Base-by-base conservation (phyloP, 2,113 vertebrate genomes). In the Oreochromis aureus region DNA sequence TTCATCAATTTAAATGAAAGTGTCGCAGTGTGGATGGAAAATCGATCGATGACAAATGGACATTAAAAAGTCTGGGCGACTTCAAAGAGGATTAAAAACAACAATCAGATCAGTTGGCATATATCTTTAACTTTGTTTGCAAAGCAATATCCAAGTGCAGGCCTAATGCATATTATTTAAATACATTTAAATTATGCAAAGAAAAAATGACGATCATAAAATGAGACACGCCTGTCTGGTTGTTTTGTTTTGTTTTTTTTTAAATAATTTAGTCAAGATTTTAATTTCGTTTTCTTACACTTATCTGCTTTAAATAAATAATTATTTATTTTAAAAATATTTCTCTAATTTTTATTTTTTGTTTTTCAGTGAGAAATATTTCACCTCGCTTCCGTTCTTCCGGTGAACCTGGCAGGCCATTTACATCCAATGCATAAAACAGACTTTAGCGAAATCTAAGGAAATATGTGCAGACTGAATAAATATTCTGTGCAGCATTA, bases 1-100 rank as follows among this genome's bases (percentile, higher is more conserved):
- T 91, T 94, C 85, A 92, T 93, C 80, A 90, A 78, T 89, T 92
- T 81, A 92, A 73, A 91, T 90, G 32, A 58, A 87, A 86, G 39
- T 30, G 80, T 89, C 10, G 10, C 19, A 12, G 16, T 79, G 85
- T 32, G 18, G 87, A 91, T 44, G 46, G 88, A 85, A 91, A 94
- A 93, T 93, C 89, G 16, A 93, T 93, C 24, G 59, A 90, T 66
- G 89, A 89, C 44, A 84, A 89, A 93, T 91, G 54, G 56, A 48
- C 27, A 6, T 63, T 63, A 56, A 30, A 79, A 81, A 56, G 34
- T 69, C 3, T 1, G 41, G 41, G 0, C 8, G 5, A 51, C 66
- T 84, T 81, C 44, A 44, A 30, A n/a, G 9, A 58, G 16, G 39
- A 83, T 13, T 27, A 46, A 73, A 46, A 24, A 44, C 5, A 46